Percentiles rank a stretch among this genome's conserved stretches.
Conservation (phyloP, 2,113 vertebrate genomes). For the Oriolus oriolus region DNA sequence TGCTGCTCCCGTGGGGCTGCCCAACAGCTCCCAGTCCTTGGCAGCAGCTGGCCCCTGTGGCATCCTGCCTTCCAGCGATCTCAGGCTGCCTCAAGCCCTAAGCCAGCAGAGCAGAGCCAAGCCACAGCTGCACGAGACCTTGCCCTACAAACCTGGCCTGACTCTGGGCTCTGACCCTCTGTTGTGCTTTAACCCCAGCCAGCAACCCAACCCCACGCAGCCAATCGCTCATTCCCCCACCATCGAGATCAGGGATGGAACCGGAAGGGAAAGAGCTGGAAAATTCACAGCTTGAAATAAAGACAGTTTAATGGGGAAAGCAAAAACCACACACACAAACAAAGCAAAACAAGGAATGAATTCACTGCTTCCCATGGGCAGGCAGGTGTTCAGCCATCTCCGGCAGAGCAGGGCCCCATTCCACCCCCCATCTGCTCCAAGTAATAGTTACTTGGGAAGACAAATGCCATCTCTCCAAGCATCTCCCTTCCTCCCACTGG, state of each 20-base stretch:
- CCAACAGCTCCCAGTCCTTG: fast-evolving
- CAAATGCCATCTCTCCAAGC: neutral
- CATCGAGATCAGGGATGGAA: fast-evolving
- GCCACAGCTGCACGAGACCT: neutral
- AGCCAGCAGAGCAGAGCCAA: neutral
- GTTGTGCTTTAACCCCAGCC: neutral
- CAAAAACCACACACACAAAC: neutral
- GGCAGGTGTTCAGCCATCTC: neutral
- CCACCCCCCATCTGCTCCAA: neutral
- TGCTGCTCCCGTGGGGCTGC: neutral
- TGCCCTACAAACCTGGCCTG: neutral
- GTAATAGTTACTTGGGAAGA: neutral
- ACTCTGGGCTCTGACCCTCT: neutral
- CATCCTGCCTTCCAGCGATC: neutral
- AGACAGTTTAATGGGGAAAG: neutral
- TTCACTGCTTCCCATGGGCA: neutral
- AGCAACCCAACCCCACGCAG: neutral
- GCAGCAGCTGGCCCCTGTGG: neutral
- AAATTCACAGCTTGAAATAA: neutral
- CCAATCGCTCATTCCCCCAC: fast-evolving
- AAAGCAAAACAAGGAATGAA: neutral
- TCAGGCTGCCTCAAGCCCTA: neutral
- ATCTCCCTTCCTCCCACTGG: neutral
- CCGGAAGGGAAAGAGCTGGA: neutral
- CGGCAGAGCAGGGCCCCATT: neutral